These are phyloP conservation scores for Lampris incognitus DNA, from an alignment of 2,113 vertebrate species.

Conservation along the genomic window DNA sequence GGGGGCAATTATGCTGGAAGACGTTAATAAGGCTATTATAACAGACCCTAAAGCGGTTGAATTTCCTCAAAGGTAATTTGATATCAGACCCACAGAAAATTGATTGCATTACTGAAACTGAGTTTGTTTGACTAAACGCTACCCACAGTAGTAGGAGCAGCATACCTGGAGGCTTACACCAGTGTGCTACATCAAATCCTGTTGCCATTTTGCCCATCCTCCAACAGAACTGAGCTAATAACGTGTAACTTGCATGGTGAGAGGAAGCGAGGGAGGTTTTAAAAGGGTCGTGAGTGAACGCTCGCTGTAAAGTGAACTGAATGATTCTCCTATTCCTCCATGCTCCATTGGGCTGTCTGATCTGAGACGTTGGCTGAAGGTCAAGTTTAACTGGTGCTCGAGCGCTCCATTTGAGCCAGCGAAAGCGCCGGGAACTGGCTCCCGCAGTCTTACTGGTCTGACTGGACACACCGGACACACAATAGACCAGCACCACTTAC, in stretches of 20 bases:
- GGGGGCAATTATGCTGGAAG: background rate
- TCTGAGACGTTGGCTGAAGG: slow-evolving; percentile 74
- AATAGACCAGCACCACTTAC: slow-evolving; percentile 63
- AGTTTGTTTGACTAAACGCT: background rate
- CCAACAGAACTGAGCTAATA: background rate
- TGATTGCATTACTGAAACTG: background rate
- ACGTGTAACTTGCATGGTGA: background rate
- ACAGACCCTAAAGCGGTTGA: background rate
- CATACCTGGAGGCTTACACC: background rate
- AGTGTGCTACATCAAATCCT: background rate
- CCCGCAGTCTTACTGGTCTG: slow-evolving; percentile 69
- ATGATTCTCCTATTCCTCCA: slow-evolving; percentile 57
- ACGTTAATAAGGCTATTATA: background rate
- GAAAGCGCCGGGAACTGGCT: slow-evolving; percentile 60
- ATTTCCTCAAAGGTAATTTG: background rate
- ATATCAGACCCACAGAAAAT: background rate
- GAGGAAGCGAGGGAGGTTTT: slow-evolving; percentile 2
- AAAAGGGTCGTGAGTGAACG: slow-evolving; percentile 38
- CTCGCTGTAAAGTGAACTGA: slow-evolving; percentile 63
- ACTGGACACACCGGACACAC: slow-evolving; percentile 61
- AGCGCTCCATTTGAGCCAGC: slow-evolving; percentile 53
- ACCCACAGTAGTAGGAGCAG: background rate
- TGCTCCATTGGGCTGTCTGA: slow-evolving; percentile 51
- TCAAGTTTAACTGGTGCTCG: slow-evolving; percentile 70
- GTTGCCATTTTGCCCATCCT: background rate